Base-by-base conservation (phyloP, 2,797 vertebrate species). In the Clarias platycephalus region DNA sequence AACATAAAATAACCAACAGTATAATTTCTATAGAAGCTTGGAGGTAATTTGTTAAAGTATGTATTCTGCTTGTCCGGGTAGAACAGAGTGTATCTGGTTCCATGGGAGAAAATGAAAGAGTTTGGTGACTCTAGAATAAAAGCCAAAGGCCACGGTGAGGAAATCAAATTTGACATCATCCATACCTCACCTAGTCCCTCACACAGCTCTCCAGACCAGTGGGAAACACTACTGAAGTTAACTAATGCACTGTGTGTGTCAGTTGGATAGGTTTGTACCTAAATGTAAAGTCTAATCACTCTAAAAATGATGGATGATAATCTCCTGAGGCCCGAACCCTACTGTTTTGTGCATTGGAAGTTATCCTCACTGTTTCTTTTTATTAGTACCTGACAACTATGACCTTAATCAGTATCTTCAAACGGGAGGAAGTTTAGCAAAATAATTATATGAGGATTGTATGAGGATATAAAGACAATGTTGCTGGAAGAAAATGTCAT, bases 111-210 rank as follows among this genome's bases (percentile, higher is more conserved):
- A 78, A 85, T 70, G 57, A 86, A 86, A 83, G 63, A 31, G 40
- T 75, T 81, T 15, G 60, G 72, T 83, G 87, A 88, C 86, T 84
- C 83, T 75, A 85, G 37, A 84, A 49, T 64, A 76, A 82, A 80
- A 80, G 72, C 18, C 60, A 84, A 79, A 82, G 77, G 82, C 72
- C 85, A 84, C 40, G 44, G 57, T 63, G 64, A 83, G 87, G 78
- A 86, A 89, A 87, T 88, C 66, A 70, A 83, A 83, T 80, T 77
- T 84, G 87, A 89, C 85, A 87, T 80, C 80, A 44, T 68, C 75
- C 82, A 80, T 84, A 83, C 76, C 70, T 84, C 76, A 83, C 58
- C 57, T 37, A 81, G 86, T 58, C 85, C 68, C 75, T 76, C 55
- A 70, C 62, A 77, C 79, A 70, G 58, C 44, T 64, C 70, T 60